Conservation (phyloP, 2,888 invertebrate genomes). For the Mythimna impura region DNA sequence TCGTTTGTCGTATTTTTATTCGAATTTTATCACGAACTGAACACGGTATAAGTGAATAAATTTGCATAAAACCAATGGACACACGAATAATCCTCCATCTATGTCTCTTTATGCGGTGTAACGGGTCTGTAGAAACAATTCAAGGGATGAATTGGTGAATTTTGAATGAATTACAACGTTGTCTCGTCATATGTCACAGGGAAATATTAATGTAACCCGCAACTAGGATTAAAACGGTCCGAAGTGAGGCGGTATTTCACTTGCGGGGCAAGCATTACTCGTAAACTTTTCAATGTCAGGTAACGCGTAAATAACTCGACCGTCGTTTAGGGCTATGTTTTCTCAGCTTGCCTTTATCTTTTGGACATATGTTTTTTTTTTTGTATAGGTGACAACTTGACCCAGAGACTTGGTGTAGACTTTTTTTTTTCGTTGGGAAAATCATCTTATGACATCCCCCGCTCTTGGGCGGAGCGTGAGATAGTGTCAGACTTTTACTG, state of each 20-base stretch:
- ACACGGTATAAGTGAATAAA: slow-evolving; percentile 56
- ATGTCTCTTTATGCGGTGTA: slow-evolving; percentile 45
- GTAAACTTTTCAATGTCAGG: slow-evolving; percentile 63
- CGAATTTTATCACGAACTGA: slow-evolving; percentile 51
- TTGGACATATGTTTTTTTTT: neutral
- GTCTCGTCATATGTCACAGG: slow-evolving; percentile 63
- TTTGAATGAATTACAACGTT: slow-evolving; percentile 59
- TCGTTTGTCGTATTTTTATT: slow-evolving; percentile 59
- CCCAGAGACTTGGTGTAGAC: neutral
- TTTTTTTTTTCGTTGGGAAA: no score
- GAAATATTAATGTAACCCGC: slow-evolving; percentile 72
- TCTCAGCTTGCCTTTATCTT: slow-evolving; percentile 4
- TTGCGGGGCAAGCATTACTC: slow-evolving; percentile 51
- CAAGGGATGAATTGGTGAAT: slow-evolving; percentile 59
- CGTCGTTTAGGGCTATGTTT: slow-evolving; percentile 16
- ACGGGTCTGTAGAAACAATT: slow-evolving; percentile 48
- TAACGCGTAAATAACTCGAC: slow-evolving; percentile 47
- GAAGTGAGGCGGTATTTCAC: slow-evolving; percentile 69
- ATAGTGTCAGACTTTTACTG: no score
- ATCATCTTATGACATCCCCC: no score
- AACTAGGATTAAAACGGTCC: slow-evolving; percentile 68
- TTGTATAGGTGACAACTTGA: neutral
- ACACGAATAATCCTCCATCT: slow-evolving; percentile 49
- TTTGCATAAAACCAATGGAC: slow-evolving; percentile 60
- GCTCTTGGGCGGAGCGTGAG: no score